Conservation (phyloP, 2,888 invertebrate species). For the Apantesis nais region DNA sequence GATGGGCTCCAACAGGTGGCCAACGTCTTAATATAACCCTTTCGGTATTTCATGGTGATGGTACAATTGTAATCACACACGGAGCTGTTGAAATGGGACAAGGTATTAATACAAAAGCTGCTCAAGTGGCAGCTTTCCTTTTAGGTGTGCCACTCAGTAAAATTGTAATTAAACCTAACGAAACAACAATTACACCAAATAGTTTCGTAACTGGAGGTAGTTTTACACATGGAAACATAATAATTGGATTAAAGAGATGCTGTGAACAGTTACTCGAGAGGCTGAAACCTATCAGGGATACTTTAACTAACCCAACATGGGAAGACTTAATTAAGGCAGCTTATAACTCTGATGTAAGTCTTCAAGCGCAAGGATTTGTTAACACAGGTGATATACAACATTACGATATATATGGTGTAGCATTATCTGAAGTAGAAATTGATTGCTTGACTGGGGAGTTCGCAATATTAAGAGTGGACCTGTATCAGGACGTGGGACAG, state of each 20-base stretch:
- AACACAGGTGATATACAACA: slow-evolving; percentile 35
- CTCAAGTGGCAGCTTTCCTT: slow-evolving; percentile 87
- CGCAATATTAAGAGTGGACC: slow-evolving; percentile 85
- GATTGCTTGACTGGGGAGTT: slow-evolving; percentile 90
- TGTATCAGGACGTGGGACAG: slow-evolving; percentile 88
- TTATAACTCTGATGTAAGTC: slow-evolving; percentile 56
- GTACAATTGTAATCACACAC: slow-evolving; percentile 88
- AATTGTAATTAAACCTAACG: slow-evolving; percentile 88
- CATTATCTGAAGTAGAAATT: slow-evolving; percentile 88
- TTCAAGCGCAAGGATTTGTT: slow-evolving; percentile 59
- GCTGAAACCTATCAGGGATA: slow-evolving; percentile 43
- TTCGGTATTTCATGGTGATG: slow-evolving; percentile 78
- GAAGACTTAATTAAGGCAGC: slow-evolving; percentile 79
- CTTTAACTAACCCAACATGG: slow-evolving; percentile 73
- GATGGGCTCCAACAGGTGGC: slow-evolving; percentile 70
- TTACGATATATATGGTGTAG: slow-evolving; percentile 80
- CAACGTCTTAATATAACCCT: slow-evolving; percentile 38
- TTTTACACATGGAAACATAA: slow-evolving; percentile 56
- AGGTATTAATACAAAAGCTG: slow-evolving; percentile 90
- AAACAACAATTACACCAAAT: slow-evolving; percentile 87
- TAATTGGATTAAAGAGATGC: slow-evolving; percentile 48
- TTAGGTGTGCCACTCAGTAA: slow-evolving; percentile 87
- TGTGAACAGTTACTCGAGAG: slow-evolving; percentile 43
- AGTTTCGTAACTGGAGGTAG: slow-evolving; percentile 88
- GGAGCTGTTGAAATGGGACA: slow-evolving; percentile 92